phyloP scores from a whole-genome alignment of 2,888 invertebrate species.

The Gastrophysa polygoni region DNA sequence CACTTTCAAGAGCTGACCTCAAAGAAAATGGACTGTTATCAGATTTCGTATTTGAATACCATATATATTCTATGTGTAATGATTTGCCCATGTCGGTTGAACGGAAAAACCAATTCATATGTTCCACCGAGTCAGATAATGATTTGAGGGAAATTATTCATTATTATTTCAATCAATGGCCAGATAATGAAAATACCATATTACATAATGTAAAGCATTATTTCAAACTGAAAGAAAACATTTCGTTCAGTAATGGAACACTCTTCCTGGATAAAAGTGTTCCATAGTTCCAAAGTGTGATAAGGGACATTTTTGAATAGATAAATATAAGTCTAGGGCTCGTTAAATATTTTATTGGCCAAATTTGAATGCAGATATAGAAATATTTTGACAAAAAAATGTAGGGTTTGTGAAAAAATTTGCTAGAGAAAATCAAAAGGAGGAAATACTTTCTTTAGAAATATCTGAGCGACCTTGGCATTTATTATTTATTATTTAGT shows the following conservation, averaged over 20 bases:
- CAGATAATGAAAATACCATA: background rate
- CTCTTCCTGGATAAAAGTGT: too few species aligned
- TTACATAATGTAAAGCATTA: background rate
- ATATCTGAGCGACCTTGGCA: too few species aligned
- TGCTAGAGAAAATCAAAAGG: too few species aligned
- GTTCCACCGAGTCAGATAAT: too few species aligned
- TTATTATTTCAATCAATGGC: background rate
- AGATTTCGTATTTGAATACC: too few species aligned
- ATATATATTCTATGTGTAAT: too few species aligned
- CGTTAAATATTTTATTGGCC: constrained; percentile 15
- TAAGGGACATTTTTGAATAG: constrained; percentile 15
- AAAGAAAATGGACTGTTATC: too few species aligned
- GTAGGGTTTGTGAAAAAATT: background rate
- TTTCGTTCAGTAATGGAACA: background rate
- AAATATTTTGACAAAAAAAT: constrained; percentile 1
- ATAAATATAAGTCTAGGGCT: constrained; percentile 14
- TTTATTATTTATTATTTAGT: too few species aligned
- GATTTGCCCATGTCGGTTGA: too few species aligned
- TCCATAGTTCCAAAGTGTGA: constrained; percentile 12
- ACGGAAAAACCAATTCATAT: too few species aligned
- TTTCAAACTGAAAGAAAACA: background rate
- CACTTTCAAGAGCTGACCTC: constrained; percentile 20
- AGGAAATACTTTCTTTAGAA: too few species aligned
- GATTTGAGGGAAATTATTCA: background rate
- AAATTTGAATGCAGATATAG: constrained; percentile 5